Base-by-base conservation (phyloP, 2,888 invertebrate genomes). In the Orthonychiurus folsomi region DNA sequence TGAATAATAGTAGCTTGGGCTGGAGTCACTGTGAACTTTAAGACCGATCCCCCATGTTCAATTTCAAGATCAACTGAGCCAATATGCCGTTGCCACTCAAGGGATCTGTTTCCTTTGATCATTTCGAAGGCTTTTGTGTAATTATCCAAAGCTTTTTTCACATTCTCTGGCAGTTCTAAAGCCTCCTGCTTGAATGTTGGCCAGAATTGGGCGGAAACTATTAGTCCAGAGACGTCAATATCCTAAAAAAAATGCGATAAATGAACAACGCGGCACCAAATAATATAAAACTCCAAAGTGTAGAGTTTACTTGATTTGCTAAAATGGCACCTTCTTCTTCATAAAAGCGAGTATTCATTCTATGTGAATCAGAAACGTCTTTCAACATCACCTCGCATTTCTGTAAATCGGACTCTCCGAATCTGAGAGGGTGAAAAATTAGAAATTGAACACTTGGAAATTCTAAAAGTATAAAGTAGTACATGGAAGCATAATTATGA, bases 371-470 rank as follows among this genome's bases (percentile, higher is more conserved):
- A 24, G 88, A 88, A 50, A 97, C 88, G 78, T 99, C 99, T 76
- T 95, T 94, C 47, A 99, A 79, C 99, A 99, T 99, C 0, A 96
- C 95, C 80, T 99, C 97, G 80, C 97, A 99, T 74, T 89, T 91
- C 76, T 95, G 94, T 60, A 99, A 79, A 72, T 95, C 89, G n/a
- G 91, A 86, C 76, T 97, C 96, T 0, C 95, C 96, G 81, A 99
- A 97, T 69, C 91, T 77, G 64, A 21, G n/a, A n/a, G n/a, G n/a
- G n/a, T n/a, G n/a, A n/a, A n/a, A 62, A 71, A 54, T 56, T 21
- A 18, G 28, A 56, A 3, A 26, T n/a, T n/a, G n/a, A n/a, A n/a
- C n/a, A n/a, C n/a, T n/a, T n/a, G n/a, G n/a, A n/a, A n/a, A n/a
- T n/a, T n/a, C n/a, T n/a, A n/a, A n/a, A 3, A 2, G 20, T 59